Base-by-base conservation (phyloP, 2,888 invertebrate genomes). In the Linyphia triangularis region DNA sequence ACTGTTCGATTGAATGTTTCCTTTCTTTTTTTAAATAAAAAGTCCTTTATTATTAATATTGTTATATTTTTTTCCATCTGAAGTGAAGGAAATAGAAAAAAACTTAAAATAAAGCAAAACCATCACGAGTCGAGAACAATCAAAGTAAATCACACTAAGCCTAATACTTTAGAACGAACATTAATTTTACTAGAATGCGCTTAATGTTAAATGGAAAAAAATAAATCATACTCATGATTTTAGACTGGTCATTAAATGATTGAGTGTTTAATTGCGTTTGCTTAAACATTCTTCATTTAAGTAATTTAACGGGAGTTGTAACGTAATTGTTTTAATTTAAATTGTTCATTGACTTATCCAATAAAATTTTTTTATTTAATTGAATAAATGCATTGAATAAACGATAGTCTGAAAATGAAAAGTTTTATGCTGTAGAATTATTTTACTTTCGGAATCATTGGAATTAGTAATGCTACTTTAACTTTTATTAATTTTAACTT, bases 1-100 rank as follows among this genome's bases (percentile, higher is more conserved):
- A 78, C 37, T 22, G 33, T 77, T 77, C 63, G 37, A 77, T 77
- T 37, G 67, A 67, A 33, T 6, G 9, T 37, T 63, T 67, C n/a
- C n/a, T n/a, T 63, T 63, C 40, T 77, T 70, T 40, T 70, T 51
- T 43, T 37, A 69, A 19, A 22, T 69, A 33, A 51, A 51, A 51
- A 51, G n/a, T 51, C 13, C 13, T n/a, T 13, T 2, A 7, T 40
- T 26, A 5, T 16, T 43, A 7, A 43, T 70, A 24, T 70, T 70
- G 26, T 43, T 33, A 69, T 69, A 37, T 24, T 22, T 70, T 70
- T 43, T 70, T 37, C 16, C 16, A 9, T 43, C 10, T 16, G 33
- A 10, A 5, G 19, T 28, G n/a, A 65, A 16, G n/a, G 26, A 5
- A 40, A 13, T 19, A n/a, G 19, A n/a, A 5, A 70, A 70, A 24